Evolutionary conservation across 2,888 invertebrate genomes (phyloP), one percentile per base, ranked within the genome.

Genomic region (Tricholauxania praeusta): DNA sequence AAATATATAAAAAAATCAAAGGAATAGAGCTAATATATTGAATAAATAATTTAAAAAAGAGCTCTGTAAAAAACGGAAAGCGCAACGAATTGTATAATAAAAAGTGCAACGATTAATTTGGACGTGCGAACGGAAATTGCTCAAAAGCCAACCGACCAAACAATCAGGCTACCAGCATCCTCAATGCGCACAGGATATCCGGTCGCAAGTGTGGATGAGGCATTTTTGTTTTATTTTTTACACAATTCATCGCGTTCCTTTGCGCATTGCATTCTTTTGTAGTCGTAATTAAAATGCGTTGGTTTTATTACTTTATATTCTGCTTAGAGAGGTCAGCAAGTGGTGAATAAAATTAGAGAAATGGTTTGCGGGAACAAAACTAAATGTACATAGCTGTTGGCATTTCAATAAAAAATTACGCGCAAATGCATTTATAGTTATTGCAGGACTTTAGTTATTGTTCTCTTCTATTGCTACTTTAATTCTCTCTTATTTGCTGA

Each of bases 111-210:
- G 19, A 19, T 55, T 55, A 55, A 55, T 55, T 55, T 55, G 55
- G 10, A 39, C 55, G 55, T 55, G 19, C 55, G 19, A 55, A 55
- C 55, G 55, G 55, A 55, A 55, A 22, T 55, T 22, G 55, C 12
- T 19, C n/a, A n/a, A 55, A 55, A 22, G 55, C 53, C 53, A 17
- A 53, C n/a, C 53, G 53, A 53, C 17, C 55, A 55, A 17, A 55
- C 55, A 55, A 55, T 15, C 53, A n/a, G 53, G 53, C 53, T 53
- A n/a, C 19, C 17, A 12, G 15, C 55, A 19, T 15, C 19, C 55
- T 2, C 19, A 14, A 17, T 8, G 53, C 39, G 39, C 39, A 39
- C 39, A 7, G 39, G 39, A 39, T 39, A 39, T 39, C 39, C 39
- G 53, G 53, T n/a, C n/a, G 14, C 55, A 55, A 55, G 22, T 55